Percentiles rank a stretch among this genome's conserved stretches.
Conservation (phyloP, 2,888 invertebrate species). For the Cataglyphis livida region DNA sequence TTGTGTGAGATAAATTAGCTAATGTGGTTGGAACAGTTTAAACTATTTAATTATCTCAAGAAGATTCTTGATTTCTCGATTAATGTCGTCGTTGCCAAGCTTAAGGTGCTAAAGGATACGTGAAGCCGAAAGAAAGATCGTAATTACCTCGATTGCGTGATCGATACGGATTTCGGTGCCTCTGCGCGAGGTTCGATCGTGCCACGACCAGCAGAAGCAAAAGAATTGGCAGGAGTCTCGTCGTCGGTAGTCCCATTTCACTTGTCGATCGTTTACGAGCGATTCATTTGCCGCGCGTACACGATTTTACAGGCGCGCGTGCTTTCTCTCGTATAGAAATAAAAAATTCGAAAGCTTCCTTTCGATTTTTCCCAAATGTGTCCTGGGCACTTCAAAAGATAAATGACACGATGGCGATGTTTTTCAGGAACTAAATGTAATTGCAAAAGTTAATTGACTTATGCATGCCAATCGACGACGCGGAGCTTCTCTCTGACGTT, state of each 20-base stretch:
- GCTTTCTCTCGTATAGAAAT: slow-evolving; percentile 11
- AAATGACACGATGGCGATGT: not conserved
- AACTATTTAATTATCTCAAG: not conserved
- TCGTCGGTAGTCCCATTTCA: slow-evolving; percentile 73
- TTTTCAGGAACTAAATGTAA: slow-evolving; percentile 35
- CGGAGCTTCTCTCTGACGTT: slow-evolving; percentile 27
- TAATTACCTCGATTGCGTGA: slow-evolving; percentile 74
- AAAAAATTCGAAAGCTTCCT: slow-evolving; percentile 1
- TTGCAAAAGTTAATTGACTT: slow-evolving; percentile 39
- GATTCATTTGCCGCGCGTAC: slow-evolving; percentile 65
- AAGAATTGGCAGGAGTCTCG: slow-evolving; percentile 67
- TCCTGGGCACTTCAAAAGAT: not conserved
- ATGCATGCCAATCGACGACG: slow-evolving; percentile 9
- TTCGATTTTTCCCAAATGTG: not conserved
- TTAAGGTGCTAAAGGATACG: slow-evolving; percentile 4
- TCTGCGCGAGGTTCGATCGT: slow-evolving; percentile 65
- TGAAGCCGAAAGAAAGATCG: slow-evolving; percentile 5
- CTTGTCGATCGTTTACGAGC: slow-evolving; percentile 61
- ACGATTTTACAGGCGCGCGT: slow-evolving; percentile 25
- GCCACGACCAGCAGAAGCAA: slow-evolving; percentile 69
- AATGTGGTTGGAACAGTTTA: not conserved
- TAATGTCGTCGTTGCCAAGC: not conserved
- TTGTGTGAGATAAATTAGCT: not conserved
- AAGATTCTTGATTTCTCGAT: not conserved
- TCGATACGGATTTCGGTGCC: slow-evolving; percentile 64